A percentile compares a stretch with the other conserved stretches of the same genome.
phyloP scores from a whole-genome alignment of 1,140 invertebrate species.

The Pseudoatta argentina region DNA sequence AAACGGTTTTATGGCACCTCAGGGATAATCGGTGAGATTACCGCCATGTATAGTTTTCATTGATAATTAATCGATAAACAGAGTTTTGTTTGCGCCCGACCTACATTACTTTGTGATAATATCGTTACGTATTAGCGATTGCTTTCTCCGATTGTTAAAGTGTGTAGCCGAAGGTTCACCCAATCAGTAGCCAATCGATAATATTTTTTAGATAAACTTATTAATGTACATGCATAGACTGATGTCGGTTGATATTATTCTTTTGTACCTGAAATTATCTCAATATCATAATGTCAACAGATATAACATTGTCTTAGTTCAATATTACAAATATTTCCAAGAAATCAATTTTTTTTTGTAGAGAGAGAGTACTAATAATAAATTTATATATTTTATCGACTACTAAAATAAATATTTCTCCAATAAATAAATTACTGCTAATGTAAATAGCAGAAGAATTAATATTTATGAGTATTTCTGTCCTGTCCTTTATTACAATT shows the following conservation, averaged over 20 bases:
- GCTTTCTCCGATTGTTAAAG: constrained; percentile 34
- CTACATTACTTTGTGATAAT: constrained; percentile 77
- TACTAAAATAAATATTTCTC: not conserved
- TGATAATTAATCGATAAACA: constrained; percentile 78
- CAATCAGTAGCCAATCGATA: constrained; percentile 45
- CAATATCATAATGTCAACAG: constrained; percentile 48
- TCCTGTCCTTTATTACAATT: not conserved
- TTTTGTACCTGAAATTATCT: constrained; percentile 45
- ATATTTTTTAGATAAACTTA: constrained; percentile 48
- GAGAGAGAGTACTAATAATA: not conserved
- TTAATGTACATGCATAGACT: constrained; percentile 48
- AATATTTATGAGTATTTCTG: not conserved
- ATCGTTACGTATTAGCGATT: constrained; percentile 34
- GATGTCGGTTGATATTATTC: constrained; percentile 44
- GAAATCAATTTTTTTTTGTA: not conserved
- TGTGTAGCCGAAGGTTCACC: not conserved
- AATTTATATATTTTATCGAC: not conserved
- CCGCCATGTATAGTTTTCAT: constrained; percentile 70
- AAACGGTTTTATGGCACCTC: constrained; percentile 29
- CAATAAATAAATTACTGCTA: not conserved
- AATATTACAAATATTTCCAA: constrained; percentile 27
- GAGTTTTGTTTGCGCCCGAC: constrained; percentile 72
- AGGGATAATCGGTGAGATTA: constrained; percentile 65
- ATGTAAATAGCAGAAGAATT: not conserved
- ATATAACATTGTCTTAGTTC: constrained; percentile 32